Conservation (phyloP, 1,140 invertebrate genomes). For the Habropoda laboriosa region DNA sequence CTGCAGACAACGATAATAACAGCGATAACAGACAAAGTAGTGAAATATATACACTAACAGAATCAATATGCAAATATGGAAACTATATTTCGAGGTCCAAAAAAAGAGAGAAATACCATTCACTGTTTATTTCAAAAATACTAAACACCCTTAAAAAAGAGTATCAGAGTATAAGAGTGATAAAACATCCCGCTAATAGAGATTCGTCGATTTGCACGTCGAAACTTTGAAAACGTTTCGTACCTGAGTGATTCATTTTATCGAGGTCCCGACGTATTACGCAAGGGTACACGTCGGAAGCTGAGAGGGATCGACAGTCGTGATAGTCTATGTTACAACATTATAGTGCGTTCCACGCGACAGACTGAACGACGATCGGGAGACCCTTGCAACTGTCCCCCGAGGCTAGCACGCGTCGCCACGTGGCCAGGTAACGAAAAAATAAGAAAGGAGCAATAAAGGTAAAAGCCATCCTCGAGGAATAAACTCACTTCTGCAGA, state of each 20-base stretch:
- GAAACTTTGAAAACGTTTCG: no score
- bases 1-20: no score
- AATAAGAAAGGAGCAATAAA: conserved; percentile 43
- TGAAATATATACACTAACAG: no score
- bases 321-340: background rate
- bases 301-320: background rate
- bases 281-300: background rate
- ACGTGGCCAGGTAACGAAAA: conserved; percentile 75
- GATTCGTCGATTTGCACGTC: no score
- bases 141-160: no score
- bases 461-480: conserved; percentile 68
- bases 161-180: no score
- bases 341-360: conserved; percentile 12
- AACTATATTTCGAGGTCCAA: no score
- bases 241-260: background rate
- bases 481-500: conserved; percentile 15
- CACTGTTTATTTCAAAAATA: no score
- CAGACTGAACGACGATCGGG: conserved; percentile 61
- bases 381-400: conserved; percentile 63
- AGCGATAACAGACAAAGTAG: no score
- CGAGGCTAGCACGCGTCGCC: conserved; percentile 74
- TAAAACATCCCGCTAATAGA: no score
- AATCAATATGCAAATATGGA: no score
- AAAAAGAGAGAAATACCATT: no score
- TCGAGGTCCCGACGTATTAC: background rate